These are phyloP conservation scores for Acleris sparsana DNA, from an alignment of 2,888 invertebrate genomes.

Conservation along the genomic window DNA sequence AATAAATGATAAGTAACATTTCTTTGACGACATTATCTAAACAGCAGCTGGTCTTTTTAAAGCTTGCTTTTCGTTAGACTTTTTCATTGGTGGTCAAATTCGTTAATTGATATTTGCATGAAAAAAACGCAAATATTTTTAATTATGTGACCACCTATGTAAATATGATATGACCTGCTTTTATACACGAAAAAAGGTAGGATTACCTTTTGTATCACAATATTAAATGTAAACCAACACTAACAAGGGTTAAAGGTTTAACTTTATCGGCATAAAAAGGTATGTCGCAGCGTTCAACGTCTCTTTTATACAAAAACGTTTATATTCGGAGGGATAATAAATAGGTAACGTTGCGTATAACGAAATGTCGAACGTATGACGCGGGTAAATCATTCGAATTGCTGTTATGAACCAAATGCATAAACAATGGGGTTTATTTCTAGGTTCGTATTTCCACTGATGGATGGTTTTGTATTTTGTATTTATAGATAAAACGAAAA, in stretches of 20 bases:
- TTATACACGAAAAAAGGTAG: constrained; percentile 24
- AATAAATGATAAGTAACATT: too few relatives aligned
- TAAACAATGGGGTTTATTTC: constrained; percentile 3
- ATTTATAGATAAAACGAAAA: too few relatives aligned
- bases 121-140: too few relatives aligned
- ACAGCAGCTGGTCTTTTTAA: too few relatives aligned
- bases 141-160: too few relatives aligned
- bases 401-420: constrained; percentile 19
- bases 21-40: too few relatives aligned
- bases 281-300: constrained; percentile 29
- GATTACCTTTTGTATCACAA: constrained; percentile 33
- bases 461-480: neutral
- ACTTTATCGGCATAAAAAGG: constrained; percentile 32
- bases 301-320: constrained; percentile 29
- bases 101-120: too few relatives aligned
- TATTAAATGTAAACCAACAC: constrained; percentile 33
- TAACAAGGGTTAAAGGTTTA: constrained; percentile 36
- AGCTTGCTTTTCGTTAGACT: neutral
- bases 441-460: neutral
- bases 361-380: constrained; percentile 24
- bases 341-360: constrained; percentile 19
- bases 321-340: constrained; percentile 24
- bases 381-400: constrained; percentile 19
- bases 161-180: constrained; percentile 18
- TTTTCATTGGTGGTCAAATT: neutral